Evolutionary conservation across 2,888 invertebrate genomes (phyloP), one percentile per base, ranked within the genome.

Genomic region (Salpingus planirostris): DNA sequence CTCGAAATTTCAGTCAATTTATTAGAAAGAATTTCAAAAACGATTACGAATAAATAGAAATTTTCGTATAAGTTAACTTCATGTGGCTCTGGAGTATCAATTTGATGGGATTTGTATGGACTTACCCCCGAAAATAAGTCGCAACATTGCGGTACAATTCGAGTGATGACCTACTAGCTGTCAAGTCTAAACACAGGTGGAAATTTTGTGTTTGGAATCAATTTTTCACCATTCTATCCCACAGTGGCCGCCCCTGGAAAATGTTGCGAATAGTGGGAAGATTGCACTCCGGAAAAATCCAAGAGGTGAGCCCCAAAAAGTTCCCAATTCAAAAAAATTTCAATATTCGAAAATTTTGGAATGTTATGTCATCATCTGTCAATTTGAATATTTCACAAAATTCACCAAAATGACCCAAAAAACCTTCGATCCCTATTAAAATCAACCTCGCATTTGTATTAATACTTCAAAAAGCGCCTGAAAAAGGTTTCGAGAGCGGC

Each of bases 231-330:
- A 32, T 27, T 29, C 38, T 38, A 35, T 41, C 37, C 48, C 48
- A 52, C 53, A 52, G 50, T 52, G 52, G 49, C 47, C 49, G 39
- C 50, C 45, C 45, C 46, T n/a, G 39, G 37, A 59, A 49, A 44
- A 63, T 62, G 62, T 56, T 59, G 43, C 54, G 59, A 50, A 44
- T 59, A 34, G 38, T 58, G 28, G 41, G 45, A 29, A 52, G 46
- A 31, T 48, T 53, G 34, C 43, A 51, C 35, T 42, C 47, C 29
- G 51, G 50, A 47, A 54, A 50, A 44, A 35, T 52, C 22, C 43
- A 44, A 44, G 46, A 50, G 53, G 61, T 59, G 48, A 57, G 57
- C 42, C 30, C 24, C 29, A 18, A n/a, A n/a, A n/a, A n/a, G n/a
- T n/a, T n/a, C n/a, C n/a, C n/a, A n/a, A n/a, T n/a, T n/a, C n/a